phyloP scores from a whole-genome alignment of 2,113 vertebrate genomes.

The Embiotoca jacksoni region DNA sequence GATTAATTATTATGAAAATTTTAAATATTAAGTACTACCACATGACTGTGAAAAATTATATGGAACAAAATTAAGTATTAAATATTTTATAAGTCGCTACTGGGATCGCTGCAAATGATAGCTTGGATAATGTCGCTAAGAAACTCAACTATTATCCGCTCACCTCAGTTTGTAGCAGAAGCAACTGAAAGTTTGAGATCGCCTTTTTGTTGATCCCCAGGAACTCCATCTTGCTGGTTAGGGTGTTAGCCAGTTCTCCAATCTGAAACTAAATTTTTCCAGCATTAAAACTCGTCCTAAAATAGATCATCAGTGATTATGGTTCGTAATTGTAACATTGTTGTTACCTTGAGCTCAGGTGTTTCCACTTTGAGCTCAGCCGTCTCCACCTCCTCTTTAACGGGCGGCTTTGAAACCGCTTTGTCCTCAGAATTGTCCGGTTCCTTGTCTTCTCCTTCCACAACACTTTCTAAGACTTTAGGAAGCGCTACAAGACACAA shows the following conservation, averaged over 20 bases:
- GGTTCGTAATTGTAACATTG: not conserved
- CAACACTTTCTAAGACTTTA: slow-evolving; percentile 81
- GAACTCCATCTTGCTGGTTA: slow-evolving; percentile 99
- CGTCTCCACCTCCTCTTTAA: slow-evolving; percentile 88
- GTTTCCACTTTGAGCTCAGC: slow-evolving; percentile 93
- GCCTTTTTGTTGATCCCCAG: slow-evolving; percentile 96
- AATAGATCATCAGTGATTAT: not conserved
- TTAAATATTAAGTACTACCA: slow-evolving; percentile 71
- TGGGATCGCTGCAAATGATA: slow-evolving; percentile 13
- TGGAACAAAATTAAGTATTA: slow-evolving; percentile 48
- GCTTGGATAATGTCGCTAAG: not conserved
- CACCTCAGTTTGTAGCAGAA: slow-evolving; percentile 98
- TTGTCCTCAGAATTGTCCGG: slow-evolving; percentile 86
- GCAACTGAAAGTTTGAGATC: slow-evolving; percentile 98
- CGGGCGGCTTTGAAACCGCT: slow-evolving; percentile 74
- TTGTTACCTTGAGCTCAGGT: slow-evolving; percentile 66
- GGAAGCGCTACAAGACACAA: slow-evolving; percentile 63
- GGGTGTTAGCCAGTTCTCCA: slow-evolving; percentile 96
- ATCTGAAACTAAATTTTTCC: slow-evolving; percentile 92
- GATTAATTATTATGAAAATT: slow-evolving; percentile 69
- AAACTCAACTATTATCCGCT: slow-evolving; percentile 25
- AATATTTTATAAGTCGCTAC: slow-evolving; percentile 66
- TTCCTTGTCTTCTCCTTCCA: slow-evolving; percentile 85
- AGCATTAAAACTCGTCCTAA: slow-evolving; percentile 2
- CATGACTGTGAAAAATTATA: slow-evolving; percentile 48